Base-by-base conservation (phyloP, 2,797 vertebrate species). In the Podarcis siculus region DNA sequence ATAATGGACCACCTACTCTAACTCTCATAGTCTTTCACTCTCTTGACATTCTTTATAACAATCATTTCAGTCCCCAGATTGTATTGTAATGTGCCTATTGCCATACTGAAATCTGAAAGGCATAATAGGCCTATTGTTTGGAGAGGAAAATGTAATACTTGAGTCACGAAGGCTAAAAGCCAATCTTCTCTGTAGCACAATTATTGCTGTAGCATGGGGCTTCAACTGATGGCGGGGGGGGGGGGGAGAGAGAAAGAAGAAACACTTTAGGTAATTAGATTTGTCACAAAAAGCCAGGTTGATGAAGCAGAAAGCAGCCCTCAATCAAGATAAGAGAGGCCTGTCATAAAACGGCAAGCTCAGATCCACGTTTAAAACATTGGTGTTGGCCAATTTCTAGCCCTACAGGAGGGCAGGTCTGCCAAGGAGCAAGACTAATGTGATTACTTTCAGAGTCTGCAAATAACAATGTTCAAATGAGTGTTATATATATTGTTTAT, bases 141-240 rank as follows among this genome's bases (percentile, higher is more conserved):
- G 89, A 83, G 89, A 78, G 90, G 61, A 58, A 91, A 82, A 87
- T 85, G 9, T 73, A 49, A 0, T 89, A 89, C 89, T 93, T 88
- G 71, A 77, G 78, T 87, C 91, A 90, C 86, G 85, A 86, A 89
- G 58, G 79, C 72, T 37, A 81, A 90, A 87, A 76, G 69, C 58
- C 64, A 37, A 79, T 45, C 90, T 94, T 95, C 86, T 92, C 72
- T 87, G 86, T 86, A 91, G 80, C 42, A 30, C 0, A 80, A 73
- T 89, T 1, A 72, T 78, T 85, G 87, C 79, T 86, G 82, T 87
- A 93, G 91, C 88, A 91, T 93, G 88, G 92, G 92, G 75, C 69
- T 82, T 93, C 79, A 86, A 90, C 91, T 32, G 39, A 73, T 75
- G 37, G 3, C 12, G 12, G 49, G 12, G 13, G 13, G 13, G 13